These are phyloP conservation scores for Anthopleura xanthogrammica DNA, from an alignment of 92 coral and sea anemone genomes.

Conservation along the genomic window DNA sequence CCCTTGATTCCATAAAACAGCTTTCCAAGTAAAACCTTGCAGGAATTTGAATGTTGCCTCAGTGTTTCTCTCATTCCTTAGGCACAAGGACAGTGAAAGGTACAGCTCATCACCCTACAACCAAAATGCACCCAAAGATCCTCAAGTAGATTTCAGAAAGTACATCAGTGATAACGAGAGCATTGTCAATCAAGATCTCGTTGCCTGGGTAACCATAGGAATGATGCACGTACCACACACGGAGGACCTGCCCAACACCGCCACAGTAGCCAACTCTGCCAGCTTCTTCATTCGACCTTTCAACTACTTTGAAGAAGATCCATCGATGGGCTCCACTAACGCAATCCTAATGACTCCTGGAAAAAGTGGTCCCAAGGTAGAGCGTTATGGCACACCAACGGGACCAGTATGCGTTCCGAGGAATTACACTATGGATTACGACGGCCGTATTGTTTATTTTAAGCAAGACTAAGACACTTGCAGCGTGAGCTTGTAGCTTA, in stretches of 20 bases:
- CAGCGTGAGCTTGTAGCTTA: too few species aligned
- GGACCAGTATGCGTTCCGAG: slow-evolving; percentile 74
- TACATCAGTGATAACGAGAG: slow-evolving; percentile 68
- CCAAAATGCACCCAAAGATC: slow-evolving; percentile 62
- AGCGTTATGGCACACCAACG: slow-evolving; percentile 73
- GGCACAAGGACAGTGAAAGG: slow-evolving; percentile 72
- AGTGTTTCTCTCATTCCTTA: neutral
- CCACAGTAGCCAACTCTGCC: slow-evolving; percentile 71
- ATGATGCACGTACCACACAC: slow-evolving; percentile 91
- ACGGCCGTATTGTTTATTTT: too few species aligned
- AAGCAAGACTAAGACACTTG: too few species aligned
- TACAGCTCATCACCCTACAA: slow-evolving; percentile 79
- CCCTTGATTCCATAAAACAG: too few species aligned
- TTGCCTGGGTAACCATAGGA: slow-evolving; percentile 89
- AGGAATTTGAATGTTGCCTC: too few species aligned
- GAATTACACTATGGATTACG: slow-evolving; percentile 14
- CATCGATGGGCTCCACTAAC: slow-evolving; percentile 81
- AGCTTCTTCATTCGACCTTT: slow-evolving; percentile 89
- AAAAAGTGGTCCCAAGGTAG: slow-evolving; percentile 40
- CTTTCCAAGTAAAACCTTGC: neutral
- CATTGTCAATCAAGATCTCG: slow-evolving; percentile 83
- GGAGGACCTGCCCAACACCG: slow-evolving; percentile 90
- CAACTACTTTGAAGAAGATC: slow-evolving; percentile 91
- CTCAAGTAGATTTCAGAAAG: slow-evolving; percentile 76
- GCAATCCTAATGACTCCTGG: slow-evolving; percentile 71